A percentile compares a stretch with the other conserved stretches of the same genome.
Conservation (phyloP, 2,113 vertebrate genomes). For the Tyrannus savana region DNA sequence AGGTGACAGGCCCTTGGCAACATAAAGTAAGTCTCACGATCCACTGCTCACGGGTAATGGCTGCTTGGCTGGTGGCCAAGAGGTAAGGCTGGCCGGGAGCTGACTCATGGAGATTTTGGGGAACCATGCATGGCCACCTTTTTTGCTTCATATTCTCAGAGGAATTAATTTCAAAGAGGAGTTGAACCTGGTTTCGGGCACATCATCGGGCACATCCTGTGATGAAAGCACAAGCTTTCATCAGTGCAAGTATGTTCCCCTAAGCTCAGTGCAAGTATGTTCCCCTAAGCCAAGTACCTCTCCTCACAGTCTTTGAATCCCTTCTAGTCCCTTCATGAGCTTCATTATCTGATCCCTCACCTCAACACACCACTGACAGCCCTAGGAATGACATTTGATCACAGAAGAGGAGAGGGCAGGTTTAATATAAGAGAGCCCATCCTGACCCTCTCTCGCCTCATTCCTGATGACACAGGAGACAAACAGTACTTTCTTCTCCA, state of each 20-base stretch:
- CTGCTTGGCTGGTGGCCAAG: neutral
- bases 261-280: neutral
- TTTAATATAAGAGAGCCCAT: neutral
- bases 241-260: neutral
- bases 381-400: neutral
- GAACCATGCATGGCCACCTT: neutral
- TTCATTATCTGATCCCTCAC: neutral
- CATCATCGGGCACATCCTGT: neutral
- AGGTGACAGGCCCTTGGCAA: neutral
- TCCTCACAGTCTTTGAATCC: neutral
- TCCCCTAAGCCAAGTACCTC: neutral
- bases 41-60: neutral
- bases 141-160: neutral
- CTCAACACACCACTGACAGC: neutral
- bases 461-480: neutral
- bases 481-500: neutral
- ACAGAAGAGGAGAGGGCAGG: neutral
- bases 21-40: neutral
- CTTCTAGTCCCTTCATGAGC: neutral
- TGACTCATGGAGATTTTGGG: neutral
- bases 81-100: neutral
- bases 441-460: neutral
- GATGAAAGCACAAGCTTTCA: neutral
- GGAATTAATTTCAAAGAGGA: neutral
- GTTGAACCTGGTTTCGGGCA: neutral